phyloP scores from a whole-genome alignment of 2,888 invertebrate species.

The Lagria hirta region DNA sequence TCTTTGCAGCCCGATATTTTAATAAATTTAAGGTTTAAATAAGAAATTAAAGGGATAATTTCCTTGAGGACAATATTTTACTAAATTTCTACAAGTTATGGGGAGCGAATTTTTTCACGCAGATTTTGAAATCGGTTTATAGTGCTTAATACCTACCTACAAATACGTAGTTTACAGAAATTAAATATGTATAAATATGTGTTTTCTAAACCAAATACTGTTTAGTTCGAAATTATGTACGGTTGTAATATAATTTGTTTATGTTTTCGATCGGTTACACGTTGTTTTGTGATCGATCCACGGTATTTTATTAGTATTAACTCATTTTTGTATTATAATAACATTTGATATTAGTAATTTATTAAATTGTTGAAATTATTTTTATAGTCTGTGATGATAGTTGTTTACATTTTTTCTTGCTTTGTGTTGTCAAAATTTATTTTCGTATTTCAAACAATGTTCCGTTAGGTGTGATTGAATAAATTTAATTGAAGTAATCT shows the following conservation, averaged over 20 bases:
- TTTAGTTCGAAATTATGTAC: constrained; percentile 23
- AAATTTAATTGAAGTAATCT: constrained; percentile 36
- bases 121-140: too few relatives aligned
- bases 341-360: constrained; percentile 20
- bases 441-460: constrained; percentile 34
- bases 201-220: too few relatives aligned
- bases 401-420: too few relatives aligned
- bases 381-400: constrained; percentile 24
- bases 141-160: too few relatives aligned
- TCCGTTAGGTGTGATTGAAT: constrained; percentile 40
- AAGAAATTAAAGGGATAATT: constrained; percentile 19
- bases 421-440: too few relatives aligned
- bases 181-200: constrained; percentile 15
- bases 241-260: constrained; percentile 14
- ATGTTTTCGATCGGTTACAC: constrained; percentile 4
- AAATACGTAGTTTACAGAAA: constrained; percentile 17
- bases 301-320: constrained; percentile 9
- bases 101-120: constrained; percentile 15
- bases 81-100: constrained; percentile 7
- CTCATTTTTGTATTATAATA: constrained; percentile 16
- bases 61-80: constrained; percentile 19
- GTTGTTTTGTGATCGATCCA: constrained; percentile 5
- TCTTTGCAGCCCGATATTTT: too few relatives aligned
- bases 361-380: constrained; percentile 22
- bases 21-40: constrained; percentile 5